Evolutionary conservation across 2,888 invertebrate species (phyloP).

Genomic region (Harpalus rubripes): DNA sequence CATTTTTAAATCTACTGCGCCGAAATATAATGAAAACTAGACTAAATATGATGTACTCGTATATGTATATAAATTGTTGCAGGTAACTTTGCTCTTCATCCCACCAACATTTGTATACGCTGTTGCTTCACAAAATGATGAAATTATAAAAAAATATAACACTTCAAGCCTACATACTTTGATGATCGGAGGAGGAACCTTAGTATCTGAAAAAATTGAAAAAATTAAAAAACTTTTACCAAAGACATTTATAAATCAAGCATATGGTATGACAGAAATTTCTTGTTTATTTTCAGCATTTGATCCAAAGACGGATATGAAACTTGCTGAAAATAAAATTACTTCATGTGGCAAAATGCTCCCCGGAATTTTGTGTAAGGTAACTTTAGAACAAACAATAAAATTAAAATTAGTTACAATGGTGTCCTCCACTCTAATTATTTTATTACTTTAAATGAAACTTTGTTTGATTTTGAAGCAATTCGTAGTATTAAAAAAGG

Average conservation of each 20-base stretch:
- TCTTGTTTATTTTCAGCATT: conserved; percentile 48
- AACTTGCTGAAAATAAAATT: conserved; percentile 2
- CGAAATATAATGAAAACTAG: no score
- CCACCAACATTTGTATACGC: conserved; percentile 67
- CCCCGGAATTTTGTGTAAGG: conserved; percentile 30
- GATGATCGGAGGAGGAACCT: conserved; percentile 65
- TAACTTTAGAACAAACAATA: not conserved
- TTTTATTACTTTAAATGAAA: no score
- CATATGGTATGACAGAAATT: conserved; percentile 69
- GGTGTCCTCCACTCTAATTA: no score
- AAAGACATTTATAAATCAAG: conserved; percentile 37
- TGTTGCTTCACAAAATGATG: conserved; percentile 49
- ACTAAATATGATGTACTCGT: no score
- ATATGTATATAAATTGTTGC: conserved; percentile 16
- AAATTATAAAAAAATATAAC: conserved; percentile 58
- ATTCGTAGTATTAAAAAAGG: no score
- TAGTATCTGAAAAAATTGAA: conserved; percentile 59
- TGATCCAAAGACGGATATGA: conserved; percentile 2
- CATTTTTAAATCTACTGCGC: no score
- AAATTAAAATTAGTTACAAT: not conserved
- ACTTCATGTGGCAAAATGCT: conserved; percentile 38
- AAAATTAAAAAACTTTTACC: conserved; percentile 65
- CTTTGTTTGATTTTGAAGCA: no score
- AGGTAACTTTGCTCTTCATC: conserved; percentile 68
- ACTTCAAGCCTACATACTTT: conserved; percentile 59